phyloP scores from a whole-genome alignment of 2,113 vertebrate species.

The Sylvilagus bachmani region DNA sequence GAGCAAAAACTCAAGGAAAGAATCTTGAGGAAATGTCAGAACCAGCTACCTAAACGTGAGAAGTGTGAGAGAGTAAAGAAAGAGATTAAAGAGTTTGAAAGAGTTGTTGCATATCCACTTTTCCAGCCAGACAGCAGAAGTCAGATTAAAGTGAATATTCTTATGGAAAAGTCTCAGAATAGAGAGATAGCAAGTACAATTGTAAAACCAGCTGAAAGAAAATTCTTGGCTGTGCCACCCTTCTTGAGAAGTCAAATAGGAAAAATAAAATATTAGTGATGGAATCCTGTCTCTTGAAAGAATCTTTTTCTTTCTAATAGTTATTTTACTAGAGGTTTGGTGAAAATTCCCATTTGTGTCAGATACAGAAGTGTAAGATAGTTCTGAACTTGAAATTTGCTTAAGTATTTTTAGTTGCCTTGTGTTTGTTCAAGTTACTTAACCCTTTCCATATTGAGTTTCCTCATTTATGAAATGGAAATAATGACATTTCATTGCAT shows the following conservation, averaged over 20 bases:
- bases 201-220: slow-evolving; percentile 36
- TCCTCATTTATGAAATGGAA: not conserved
- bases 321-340: not conserved
- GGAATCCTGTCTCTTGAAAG: not conserved
- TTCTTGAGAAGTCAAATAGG: slow-evolving; percentile 74
- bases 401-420: not conserved
- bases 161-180: slow-evolving; percentile 59
- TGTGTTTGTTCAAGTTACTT: not conserved
- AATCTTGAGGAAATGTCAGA: slow-evolving; percentile 38
- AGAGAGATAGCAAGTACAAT: not conserved
- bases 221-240: slow-evolving; percentile 66
- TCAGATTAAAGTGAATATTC: slow-evolving; percentile 65
- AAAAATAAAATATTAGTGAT: slow-evolving; percentile 65
- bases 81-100: slow-evolving; percentile 46
- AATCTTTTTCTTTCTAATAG: not conserved
- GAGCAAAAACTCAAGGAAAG: slow-evolving; percentile 61
- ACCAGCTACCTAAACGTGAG: not conserved
- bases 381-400: not conserved
- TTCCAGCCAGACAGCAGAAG: slow-evolving; percentile 54
- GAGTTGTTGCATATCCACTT: slow-evolving; percentile 60
- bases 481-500: not conserved
- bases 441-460: not conserved
- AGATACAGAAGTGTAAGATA: not conserved
- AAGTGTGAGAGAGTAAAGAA: not conserved
- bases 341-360: not conserved